Base-by-base conservation (phyloP, 2,113 vertebrate species). In the Agelaius phoeniceus region DNA sequence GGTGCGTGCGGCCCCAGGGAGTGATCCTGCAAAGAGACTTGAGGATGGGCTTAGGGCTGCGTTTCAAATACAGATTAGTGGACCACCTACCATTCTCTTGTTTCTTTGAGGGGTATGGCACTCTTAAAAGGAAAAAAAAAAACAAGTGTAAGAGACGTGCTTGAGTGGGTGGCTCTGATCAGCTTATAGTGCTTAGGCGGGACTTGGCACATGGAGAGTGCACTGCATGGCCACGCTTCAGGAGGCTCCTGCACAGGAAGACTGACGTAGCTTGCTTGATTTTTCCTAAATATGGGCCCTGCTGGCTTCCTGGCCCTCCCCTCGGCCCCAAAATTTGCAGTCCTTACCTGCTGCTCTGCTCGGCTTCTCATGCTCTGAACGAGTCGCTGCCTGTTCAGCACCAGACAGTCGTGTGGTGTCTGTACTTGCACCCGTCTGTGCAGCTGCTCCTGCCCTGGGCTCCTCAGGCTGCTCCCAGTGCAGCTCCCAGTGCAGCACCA, bases 221-320 rank as follows among this genome's bases (percentile, higher is more conserved):
- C 6, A 0, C 13, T 17, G 0, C 5, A 3, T 2, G 52, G 71
- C 43, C 44, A 1, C 2, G 10, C 84, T 66, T 33, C 72, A 11
- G 49, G 75, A 69, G n/a, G 5, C 30, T 52, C 27, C 13, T 31
- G 68, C 46, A 5, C 39, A 19, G 11, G n/a, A 62, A 51, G 28
- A 13, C 21, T 33, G 71, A 22, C 7, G 2, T 1, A 24, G 31
- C 43, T 41, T 9, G 27, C 19, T 22, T 21, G n/a, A 26, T 14
- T 67, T 30, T 20, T 14, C 17, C 87, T 74, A 46, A 77, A 65
- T 54, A 30, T 4, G 66, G 59, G 28, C 26, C 4, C 19, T 76
- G 33, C 49, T 37, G 44, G 39, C 27, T 90, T 72, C 79, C 63
- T 49, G 61, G 4, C 9, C 49, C 9, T 26, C 13, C 27, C 28